Evolutionary conservation across 2,113 vertebrate genomes (phyloP), one percentile per base, ranked within the genome.

Genomic region (Zonotrichia leucophrys): DNA sequence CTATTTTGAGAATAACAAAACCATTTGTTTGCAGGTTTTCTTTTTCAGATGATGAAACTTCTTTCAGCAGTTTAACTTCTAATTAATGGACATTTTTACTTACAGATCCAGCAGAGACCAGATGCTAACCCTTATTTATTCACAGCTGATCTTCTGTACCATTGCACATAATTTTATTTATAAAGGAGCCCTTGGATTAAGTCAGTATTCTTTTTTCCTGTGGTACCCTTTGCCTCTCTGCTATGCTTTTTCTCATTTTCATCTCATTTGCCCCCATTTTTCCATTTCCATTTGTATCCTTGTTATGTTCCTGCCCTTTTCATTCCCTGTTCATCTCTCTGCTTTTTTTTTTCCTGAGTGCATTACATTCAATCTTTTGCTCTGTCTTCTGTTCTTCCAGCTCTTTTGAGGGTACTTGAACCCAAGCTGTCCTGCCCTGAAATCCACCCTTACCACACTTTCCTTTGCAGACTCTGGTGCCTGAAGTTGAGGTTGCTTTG

Each of bases 51-150:
- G 3, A 30, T n/a, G 72, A 60, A 77, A 87, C 11, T 0, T 68
- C 63, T 80, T 72, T 60, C 75, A 81, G 2, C 12, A 0, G 21
- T 75, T 88, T 44, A 83, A 59, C 59, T 73, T n/a, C 5, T 62
- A 67, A 67, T 89, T 91, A 79, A 94, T 62, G 16, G 37, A 39
- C 9, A 12, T 73, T 97, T 96, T 90, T 20, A 47, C 72, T 98
- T 98, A 22, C 97, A 98, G 98, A 89, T 89, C 24, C 78, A 49
- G 42, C 89, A 35, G 9, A 89, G 64, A n/a, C 59, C 39, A 73
- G 46, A 53, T 46, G 19, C 59, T 94, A 69, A 82, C 10, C 2
- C 47, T 46, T 25, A 11, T 68, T 91, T 84, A 15, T 91, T 87
- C 68, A 42, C 78, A 96, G 93, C 70, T 74, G 58, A 64, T 84